A percentile compares a stretch with the other conserved stretches of the same genome.
These are phyloP conservation scores for Augochlorella aurata DNA, from an alignment of 2,888 invertebrate species.

Conservation along the genomic window DNA sequence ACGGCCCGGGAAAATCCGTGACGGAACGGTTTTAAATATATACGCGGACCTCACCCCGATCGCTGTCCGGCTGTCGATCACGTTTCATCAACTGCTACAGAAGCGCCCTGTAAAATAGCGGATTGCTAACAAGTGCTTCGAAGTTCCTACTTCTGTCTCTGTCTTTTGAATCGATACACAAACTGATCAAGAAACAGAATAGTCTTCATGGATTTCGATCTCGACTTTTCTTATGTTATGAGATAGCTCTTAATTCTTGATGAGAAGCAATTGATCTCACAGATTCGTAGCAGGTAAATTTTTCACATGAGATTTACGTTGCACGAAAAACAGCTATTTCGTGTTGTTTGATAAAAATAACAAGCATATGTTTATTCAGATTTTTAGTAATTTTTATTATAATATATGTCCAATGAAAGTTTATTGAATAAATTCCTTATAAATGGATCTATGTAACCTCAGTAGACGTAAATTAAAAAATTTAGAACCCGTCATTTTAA, in stretches of 20 bases:
- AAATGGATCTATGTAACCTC: too few species aligned
- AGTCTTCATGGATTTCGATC: not conserved
- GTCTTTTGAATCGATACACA: not conserved
- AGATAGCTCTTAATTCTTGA: not conserved
- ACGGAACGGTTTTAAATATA: slow-evolving; percentile 73
- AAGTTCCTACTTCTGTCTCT: slow-evolving; percentile 30
- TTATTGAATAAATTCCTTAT: too few species aligned
- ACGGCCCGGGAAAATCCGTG: slow-evolving; percentile 70
- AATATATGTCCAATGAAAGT: too few species aligned
- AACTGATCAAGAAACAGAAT: not conserved
- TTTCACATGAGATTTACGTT: too few species aligned
- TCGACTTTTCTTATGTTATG: not conserved
- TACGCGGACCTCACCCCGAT: slow-evolving; percentile 55
- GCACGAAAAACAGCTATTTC: too few species aligned
- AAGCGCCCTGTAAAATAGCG: slow-evolving; percentile 44
- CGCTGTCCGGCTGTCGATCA: slow-evolving; percentile 68
- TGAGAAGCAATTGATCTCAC: not conserved
- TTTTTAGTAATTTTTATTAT: too few species aligned
- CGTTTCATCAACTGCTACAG: slow-evolving; percentile 60
- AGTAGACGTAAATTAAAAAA: too few species aligned
- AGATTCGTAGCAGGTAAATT: not conserved
- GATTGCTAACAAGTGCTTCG: slow-evolving; percentile 24
- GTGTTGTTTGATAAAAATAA: too few species aligned
- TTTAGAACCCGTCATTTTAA: too few species aligned
- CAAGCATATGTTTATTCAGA: too few species aligned